Conservation (phyloP, 1,140 invertebrate species). For the Pseudomyrmex sp. region DNA sequence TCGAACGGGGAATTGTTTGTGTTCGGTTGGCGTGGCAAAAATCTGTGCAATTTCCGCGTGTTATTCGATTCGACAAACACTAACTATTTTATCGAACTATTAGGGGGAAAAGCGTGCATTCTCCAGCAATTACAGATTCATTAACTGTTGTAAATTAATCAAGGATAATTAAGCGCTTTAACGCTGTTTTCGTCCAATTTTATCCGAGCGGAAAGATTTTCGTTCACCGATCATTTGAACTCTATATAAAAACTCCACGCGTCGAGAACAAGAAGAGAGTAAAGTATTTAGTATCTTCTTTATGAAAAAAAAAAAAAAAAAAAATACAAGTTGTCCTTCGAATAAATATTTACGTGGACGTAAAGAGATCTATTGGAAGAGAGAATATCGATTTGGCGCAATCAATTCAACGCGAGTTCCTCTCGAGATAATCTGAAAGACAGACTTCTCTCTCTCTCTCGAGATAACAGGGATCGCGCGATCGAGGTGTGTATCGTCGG, state of each 20-base stretch:
- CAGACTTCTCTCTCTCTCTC: neutral
- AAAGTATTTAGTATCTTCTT: neutral
- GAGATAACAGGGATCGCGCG: neutral
- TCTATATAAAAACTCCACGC: neutral
- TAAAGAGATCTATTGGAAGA: no score
- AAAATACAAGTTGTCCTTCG: neutral
- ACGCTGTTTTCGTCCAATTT: neutral
- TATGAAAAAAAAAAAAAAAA: neutral
- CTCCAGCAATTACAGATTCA: neutral
- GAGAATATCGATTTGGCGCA: no score
- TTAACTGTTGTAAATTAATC: conserved; percentile 3
- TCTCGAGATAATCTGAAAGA: neutral
- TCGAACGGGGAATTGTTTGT: neutral
- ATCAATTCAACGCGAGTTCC: neutral
- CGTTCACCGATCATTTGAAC: neutral
- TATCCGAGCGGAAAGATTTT: neutral
- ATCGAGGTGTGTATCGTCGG: neutral
- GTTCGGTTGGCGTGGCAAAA: neutral
- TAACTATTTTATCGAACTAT: neutral
- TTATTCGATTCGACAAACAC: neutral
- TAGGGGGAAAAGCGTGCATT: neutral
- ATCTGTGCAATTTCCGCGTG: neutral
- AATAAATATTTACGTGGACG: neutral
- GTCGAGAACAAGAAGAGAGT: neutral
- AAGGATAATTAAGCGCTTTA: neutral